Conservation (phyloP, 2,113 vertebrate genomes). For the Pangasianodon hypophthalmus region DNA sequence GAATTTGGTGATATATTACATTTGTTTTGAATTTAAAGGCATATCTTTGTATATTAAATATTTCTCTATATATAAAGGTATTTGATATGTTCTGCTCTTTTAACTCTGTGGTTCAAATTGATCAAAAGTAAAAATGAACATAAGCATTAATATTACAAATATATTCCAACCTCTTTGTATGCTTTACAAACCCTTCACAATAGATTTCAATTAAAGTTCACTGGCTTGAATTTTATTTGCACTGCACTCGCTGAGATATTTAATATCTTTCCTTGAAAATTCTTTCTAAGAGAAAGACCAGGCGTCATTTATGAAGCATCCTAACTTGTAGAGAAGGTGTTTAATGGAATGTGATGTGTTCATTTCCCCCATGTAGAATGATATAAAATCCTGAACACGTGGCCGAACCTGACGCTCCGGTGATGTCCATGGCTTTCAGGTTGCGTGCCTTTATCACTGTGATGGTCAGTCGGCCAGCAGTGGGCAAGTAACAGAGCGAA, state of each 20-base stretch:
- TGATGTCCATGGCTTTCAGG: constrained; percentile 99
- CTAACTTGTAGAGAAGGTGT: background rate
- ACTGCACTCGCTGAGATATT: background rate
- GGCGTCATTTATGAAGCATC: background rate
- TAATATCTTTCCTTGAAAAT: background rate
- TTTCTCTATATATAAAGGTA: background rate
- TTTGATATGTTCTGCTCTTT: background rate
- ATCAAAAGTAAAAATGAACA: too few species aligned
- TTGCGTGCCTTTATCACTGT: constrained; percentile 98
- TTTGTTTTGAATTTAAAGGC: background rate
- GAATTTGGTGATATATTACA: background rate
- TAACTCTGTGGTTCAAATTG: too few species aligned
- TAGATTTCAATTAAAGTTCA: background rate
- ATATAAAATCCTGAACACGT: background rate
- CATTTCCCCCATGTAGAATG: background rate
- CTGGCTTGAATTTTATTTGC: background rate
- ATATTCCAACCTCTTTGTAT: background rate
- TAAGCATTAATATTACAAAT: too few species aligned
- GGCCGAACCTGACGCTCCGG: constrained; percentile 90
- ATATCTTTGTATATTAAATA: background rate
- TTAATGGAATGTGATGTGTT: background rate
- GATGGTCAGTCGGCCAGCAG: constrained; percentile 94
- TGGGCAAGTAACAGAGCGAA: constrained; percentile 97
- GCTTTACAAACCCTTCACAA: background rate
- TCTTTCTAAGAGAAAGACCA: background rate